Evolutionary conservation across 1,140 invertebrate genomes (phyloP).

Genomic region (Latrodectus geometricus): DNA sequence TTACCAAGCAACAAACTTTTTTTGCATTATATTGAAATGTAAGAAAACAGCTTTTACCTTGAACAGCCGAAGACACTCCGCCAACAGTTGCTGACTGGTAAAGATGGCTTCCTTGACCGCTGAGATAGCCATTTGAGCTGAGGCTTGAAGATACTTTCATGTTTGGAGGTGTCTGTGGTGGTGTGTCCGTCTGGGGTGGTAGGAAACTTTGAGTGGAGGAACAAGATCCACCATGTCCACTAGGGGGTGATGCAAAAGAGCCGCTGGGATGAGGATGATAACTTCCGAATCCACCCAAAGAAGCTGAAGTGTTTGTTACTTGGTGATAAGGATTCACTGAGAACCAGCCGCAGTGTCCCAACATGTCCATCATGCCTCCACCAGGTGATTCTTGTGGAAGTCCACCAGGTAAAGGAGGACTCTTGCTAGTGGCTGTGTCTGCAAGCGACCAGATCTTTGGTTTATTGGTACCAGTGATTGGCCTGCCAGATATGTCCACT

Average conservation of each 20-base stretch:
- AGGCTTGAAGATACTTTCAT: conserved; percentile 75
- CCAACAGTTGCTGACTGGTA: conserved; percentile 26
- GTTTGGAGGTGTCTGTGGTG: conserved; percentile 90
- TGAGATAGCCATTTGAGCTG: neutral
- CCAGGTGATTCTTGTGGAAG: neutral
- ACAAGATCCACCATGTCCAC: conserved; percentile 35
- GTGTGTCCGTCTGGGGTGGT: conserved; percentile 79
- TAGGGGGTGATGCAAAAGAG: neutral
- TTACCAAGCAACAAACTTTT: no score
- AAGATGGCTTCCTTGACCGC: conserved; percentile 18
- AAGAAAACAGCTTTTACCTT: conserved; percentile 20
- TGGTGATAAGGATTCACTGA: conserved; percentile 56
- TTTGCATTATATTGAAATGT: neutral
- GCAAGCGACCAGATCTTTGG: conserved; percentile 98
- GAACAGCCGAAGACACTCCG: conserved; percentile 14
- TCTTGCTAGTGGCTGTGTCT: conserved; percentile 93
- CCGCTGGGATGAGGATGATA: conserved; percentile 21
- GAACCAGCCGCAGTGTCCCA: conserved; percentile 59
- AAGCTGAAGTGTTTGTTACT: conserved; percentile 28
- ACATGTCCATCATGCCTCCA: conserved; percentile 46
- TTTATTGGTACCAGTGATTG: conserved; percentile 71
- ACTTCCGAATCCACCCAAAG: conserved; percentile 35
- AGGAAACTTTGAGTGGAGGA: conserved; percentile 33
- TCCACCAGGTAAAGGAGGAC: conserved; percentile 10
- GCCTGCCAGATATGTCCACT: conserved; percentile 4